These are phyloP conservation scores for Aphelinus atriplicis DNA, from an alignment of 1,140 invertebrate species.

Conservation along the genomic window DNA sequence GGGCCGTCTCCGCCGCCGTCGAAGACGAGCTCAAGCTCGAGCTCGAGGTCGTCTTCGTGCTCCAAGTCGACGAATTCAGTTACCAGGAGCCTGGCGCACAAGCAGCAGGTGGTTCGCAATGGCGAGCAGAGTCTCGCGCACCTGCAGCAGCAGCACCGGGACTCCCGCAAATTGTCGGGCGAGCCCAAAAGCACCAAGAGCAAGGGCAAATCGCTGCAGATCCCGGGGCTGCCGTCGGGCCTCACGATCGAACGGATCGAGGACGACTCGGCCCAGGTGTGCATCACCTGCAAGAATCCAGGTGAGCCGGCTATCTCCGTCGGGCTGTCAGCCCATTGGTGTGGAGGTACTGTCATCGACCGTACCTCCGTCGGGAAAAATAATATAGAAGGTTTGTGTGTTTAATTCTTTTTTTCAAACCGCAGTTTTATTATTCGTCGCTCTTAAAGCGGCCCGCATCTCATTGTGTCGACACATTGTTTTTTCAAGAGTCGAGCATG, in stretches of 20 bases:
- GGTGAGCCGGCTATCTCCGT: constrained; percentile 47
- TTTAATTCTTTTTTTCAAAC: no score
- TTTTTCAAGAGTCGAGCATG: no score
- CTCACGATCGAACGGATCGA: constrained; percentile 59
- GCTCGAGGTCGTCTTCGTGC: not conserved
- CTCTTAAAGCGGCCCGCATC: no score
- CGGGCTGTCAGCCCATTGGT: no score
- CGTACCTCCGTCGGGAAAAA: no score
- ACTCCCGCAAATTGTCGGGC: not conserved
- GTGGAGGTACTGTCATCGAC: no score
- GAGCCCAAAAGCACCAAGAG: constrained; percentile 44
- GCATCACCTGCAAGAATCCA: constrained; percentile 63
- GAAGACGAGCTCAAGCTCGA: constrained; percentile 42
- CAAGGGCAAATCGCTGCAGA: constrained; percentile 56
- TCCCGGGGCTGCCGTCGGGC: constrained; percentile 58
- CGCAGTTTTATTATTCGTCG: no score
- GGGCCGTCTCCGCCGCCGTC: constrained; percentile 58
- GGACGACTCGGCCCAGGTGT: constrained; percentile 58
- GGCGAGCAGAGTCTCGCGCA: constrained; percentile 46
- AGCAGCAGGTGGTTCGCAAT: constrained; percentile 51
- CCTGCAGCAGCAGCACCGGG: constrained; percentile 48
- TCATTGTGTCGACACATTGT: no score
- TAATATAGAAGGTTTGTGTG: no score
- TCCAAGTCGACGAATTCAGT: constrained; percentile 46
- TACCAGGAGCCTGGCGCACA: constrained; percentile 36